These are phyloP conservation scores for Morone chrysops DNA, from an alignment of 2,113 vertebrate species.

Conservation along the genomic window DNA sequence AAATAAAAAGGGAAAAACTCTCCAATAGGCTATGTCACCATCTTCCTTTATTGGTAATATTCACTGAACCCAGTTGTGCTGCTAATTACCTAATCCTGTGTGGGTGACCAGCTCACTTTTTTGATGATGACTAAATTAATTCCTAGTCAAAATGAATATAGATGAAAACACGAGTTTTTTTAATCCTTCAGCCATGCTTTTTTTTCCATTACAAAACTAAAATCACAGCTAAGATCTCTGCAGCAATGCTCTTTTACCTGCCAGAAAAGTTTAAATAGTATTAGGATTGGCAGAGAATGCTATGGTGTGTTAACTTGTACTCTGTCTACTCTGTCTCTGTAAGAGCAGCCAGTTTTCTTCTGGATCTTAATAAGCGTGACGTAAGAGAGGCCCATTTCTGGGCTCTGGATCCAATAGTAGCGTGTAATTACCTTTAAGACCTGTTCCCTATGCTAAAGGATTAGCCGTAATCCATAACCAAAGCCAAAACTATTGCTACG, in stretches of 20 bases:
- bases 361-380: conserved; percentile 66
- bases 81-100: conserved; percentile 14
- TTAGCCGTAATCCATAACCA: conserved; percentile 83
- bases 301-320: conserved; percentile 55
- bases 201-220: conserved; percentile 10
- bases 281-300: conserved; percentile 43
- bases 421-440: conserved; percentile 83
- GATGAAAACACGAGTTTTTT: background rate
- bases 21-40: background rate
- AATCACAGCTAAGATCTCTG: background rate
- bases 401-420: conserved; percentile 77
- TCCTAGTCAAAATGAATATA: conserved; percentile 19
- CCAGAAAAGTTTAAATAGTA: conserved; percentile 12
- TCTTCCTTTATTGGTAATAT: conserved; percentile 2
- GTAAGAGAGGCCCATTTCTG: conserved; percentile 69
- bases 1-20: conserved; percentile 21
- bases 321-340: conserved; percentile 50
- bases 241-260: conserved; percentile 14
- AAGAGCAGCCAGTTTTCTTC: conserved; percentile 63
- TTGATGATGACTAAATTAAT: conserved; percentile 17
- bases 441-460: conserved; percentile 77
- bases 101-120: conserved; percentile 2
- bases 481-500: conserved; percentile 76
- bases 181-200: background rate
- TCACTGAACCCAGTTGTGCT: background rate